Conservation (phyloP, 2,888 invertebrate species). For the Chymomyza amoena region DNA sequence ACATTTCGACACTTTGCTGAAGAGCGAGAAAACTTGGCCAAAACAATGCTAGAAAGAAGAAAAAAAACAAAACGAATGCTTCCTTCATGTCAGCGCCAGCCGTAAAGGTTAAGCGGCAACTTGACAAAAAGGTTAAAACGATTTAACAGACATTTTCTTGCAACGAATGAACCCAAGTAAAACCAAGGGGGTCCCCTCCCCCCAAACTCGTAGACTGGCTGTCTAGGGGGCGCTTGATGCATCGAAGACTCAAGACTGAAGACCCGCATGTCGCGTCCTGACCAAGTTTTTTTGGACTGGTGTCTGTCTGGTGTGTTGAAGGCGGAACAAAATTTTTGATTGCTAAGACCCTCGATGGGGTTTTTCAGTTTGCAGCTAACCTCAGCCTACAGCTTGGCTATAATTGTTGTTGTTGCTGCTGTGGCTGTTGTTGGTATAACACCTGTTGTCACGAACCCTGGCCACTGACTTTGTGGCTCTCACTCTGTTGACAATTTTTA, state of each 20-base stretch:
- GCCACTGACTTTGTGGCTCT: constrained; percentile 10
- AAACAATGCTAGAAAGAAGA: constrained; percentile 8
- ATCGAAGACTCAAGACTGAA: constrained; percentile 26
- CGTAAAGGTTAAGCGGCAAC: constrained; percentile 76
- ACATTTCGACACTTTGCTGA: constrained; percentile 54
- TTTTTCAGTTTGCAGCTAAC: constrained; percentile 4
- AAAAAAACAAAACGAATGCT: constrained; percentile 50
- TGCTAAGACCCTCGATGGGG: constrained; percentile 17
- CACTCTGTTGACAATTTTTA: constrained; percentile 53
- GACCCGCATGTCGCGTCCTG: constrained; percentile 54
- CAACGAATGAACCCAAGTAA: constrained; percentile 12
- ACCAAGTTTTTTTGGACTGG: background rate
- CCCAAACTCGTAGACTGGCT: background rate
- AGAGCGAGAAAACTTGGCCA: constrained; percentile 15
- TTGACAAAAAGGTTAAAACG: constrained; percentile 75
- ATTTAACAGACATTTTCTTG: constrained; percentile 68
- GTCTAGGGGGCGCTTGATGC: constrained; percentile 16
- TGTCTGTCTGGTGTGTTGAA: constrained; percentile 36
- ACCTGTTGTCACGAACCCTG: constrained; percentile 49
- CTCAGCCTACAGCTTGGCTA: constrained; percentile 40
- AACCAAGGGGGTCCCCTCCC: constrained; percentile 20
- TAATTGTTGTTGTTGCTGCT: constrained; percentile 34
- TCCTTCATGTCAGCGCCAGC: constrained; percentile 65
- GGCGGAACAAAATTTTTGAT: constrained; percentile 60
- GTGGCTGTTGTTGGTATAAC: constrained; percentile 30